Evolutionary conservation across 2,888 invertebrate species (phyloP), one percentile per base, ranked within the genome.

Genomic region (Xestia xanthographa): DNA sequence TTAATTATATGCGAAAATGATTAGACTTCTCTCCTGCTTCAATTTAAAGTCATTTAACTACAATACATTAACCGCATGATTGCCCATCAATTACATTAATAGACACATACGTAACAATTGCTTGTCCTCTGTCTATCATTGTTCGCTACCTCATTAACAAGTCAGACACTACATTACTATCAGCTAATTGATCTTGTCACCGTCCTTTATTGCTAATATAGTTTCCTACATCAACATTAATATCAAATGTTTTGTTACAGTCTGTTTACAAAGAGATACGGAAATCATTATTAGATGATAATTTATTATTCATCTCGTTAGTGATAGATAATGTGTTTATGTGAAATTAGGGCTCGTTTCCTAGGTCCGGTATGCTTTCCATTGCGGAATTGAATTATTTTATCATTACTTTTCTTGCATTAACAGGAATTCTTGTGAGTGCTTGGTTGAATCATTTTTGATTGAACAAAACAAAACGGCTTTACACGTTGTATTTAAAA

Each of bases 201-300:
- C 91, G 92, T 88, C 87, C 75, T 88, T 90, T 91, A 91, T 89
- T 90, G 88, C 88, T 77, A 50, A 50, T 71, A n/a, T 29, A 87
- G 84, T 93, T 92, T 93, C 92, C 92, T 88, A 89, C 87, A 87
- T 77, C 60, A 66, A 83, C 80, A 87, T 86, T 91, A 63, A 17
- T 92, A 91, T 91, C 90, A 80, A 90, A 80, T 93, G 92, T 93
- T 93, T 92, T 93, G 92, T 94, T 91, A 89, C 83, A 72, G 76
- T 85, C 20, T 92, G 91, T 93, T 94, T 94, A 93, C 87, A 83
- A 80, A 85, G 79, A 79, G 88, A 91, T 89, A 91, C 92, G 95
- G 95, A 95, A 94, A 93, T 92, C 78, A 89, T 92, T 91, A 92
- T 90, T 90, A 80, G 74, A 85, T 79, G 83, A 85, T 88, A 87